Conservation (phyloP, 2,113 vertebrate species). For the Salvelinus namaycush region DNA sequence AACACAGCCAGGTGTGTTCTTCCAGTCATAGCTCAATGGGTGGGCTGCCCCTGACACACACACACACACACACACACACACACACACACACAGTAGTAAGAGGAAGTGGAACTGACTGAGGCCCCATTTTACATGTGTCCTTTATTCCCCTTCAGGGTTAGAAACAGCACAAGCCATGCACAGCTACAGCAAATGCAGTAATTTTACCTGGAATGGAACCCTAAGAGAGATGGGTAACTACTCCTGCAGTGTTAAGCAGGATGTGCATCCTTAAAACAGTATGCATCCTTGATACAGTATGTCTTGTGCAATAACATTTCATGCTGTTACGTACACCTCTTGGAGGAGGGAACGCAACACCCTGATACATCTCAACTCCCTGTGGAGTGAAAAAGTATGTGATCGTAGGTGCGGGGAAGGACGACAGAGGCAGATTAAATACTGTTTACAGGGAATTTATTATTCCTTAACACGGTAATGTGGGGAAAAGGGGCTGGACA, state of each 20-base stretch:
- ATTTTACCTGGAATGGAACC: constrained; percentile 66
- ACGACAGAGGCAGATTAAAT: too few relatives aligned
- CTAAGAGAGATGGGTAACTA: constrained; percentile 47
- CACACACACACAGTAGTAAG: neutral
- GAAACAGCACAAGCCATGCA: constrained; percentile 49
- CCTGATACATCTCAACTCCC: too few relatives aligned
- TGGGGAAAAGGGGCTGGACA: too few relatives aligned
- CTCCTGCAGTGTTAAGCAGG: constrained; percentile 42
- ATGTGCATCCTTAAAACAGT: neutral
- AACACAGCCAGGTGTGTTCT: constrained; percentile 52
- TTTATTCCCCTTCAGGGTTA: neutral
- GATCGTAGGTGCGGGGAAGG: too few relatives aligned
- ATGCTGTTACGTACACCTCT: too few relatives aligned
- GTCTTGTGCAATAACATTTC: constrained; percentile 17
- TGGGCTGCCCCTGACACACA: constrained; percentile 8
- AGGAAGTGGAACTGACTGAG: constrained; percentile 1
- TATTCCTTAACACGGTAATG: too few relatives aligned
- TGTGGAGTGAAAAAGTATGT: too few relatives aligned
- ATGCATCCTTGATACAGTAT: constrained; percentile 30
- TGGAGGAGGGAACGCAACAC: too few relatives aligned
- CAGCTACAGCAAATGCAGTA: constrained; percentile 34
- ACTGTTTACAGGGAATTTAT: too few relatives aligned
- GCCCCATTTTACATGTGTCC: neutral
- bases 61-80: constrained; percentile 30
- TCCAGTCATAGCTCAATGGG: constrained; percentile 12